A percentile compares a stretch with the other conserved stretches of the same genome.
These are phyloP conservation scores for Rutilus rutilus DNA, from an alignment of 2,113 vertebrate genomes.

Conservation along the genomic window DNA sequence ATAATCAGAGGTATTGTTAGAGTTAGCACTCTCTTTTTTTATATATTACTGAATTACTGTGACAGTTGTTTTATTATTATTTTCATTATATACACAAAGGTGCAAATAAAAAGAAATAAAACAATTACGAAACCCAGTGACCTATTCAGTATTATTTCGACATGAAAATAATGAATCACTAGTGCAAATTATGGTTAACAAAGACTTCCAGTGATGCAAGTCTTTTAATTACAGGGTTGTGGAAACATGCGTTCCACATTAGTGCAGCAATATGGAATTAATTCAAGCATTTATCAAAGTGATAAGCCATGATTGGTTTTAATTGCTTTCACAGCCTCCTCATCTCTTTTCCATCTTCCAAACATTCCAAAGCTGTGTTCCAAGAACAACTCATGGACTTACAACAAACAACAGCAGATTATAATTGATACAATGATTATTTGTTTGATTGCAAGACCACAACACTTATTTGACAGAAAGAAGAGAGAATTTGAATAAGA, in stretches of 20 bases:
- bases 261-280: slow-evolving; percentile 35
- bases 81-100: background rate
- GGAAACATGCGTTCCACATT: slow-evolving; percentile 11
- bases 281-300: slow-evolving; percentile 36
- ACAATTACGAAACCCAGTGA: background rate
- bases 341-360: background rate
- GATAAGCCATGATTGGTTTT: slow-evolving; percentile 38
- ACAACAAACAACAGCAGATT: background rate
- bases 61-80: background rate
- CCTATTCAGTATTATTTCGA: slow-evolving; percentile 25
- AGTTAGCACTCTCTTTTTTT: background rate
- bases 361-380: background rate
- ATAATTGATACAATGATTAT: background rate
- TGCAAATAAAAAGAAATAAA: slow-evolving; percentile 34
- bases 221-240: slow-evolving; percentile 33
- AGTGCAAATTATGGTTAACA: slow-evolving; percentile 14
- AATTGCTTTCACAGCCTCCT: slow-evolving; percentile 18
- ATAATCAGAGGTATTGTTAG: background rate
- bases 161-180: background rate
- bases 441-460: slow-evolving; percentile 5
- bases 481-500: background rate
- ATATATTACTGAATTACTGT: background rate
- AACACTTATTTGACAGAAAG: background rate
- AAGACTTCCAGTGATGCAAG: slow-evolving; percentile 10
- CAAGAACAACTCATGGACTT: slow-evolving; percentile 18